Evolutionary conservation across 2,113 vertebrate species (phyloP).

Genomic region (Gopherus evgoodei): DNA sequence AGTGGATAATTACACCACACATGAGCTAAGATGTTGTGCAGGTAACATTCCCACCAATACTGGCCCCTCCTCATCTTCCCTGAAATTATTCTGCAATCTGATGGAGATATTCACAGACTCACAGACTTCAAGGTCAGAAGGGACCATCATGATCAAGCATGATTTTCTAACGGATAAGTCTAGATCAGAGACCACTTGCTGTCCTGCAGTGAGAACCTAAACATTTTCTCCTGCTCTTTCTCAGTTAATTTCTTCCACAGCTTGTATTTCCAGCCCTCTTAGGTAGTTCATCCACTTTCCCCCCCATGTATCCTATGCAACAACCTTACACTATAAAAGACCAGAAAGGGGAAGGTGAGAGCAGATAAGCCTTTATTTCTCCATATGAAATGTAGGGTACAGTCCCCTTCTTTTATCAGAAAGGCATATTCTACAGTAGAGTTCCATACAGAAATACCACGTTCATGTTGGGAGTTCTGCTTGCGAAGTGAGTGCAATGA

Average conservation of each 20-base stretch:
- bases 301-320: not conserved
- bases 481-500: not conserved
- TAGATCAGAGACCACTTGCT: not conserved
- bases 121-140: too few relatives aligned
- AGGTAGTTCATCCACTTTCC: not conserved
- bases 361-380: slow-evolving; percentile 32
- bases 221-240: not conserved
- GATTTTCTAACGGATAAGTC: not conserved
- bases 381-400: slow-evolving; percentile 8
- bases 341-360: slow-evolving; percentile 41
- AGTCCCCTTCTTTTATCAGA: not conserved
- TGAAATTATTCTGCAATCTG: not conserved
- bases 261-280: not conserved
- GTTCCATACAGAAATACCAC: not conserved
- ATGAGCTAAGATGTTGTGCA: not conserved
- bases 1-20: not conserved
- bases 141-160: too few relatives aligned
- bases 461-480: not conserved
- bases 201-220: not conserved
- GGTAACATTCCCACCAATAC: not conserved
- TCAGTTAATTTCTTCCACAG: not conserved
- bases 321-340: slow-evolving; percentile 8
- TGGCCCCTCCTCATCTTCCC: not conserved
- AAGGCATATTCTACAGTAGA: not conserved
- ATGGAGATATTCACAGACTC: not conserved